Percentiles rank a stretch among this genome's conserved stretches.
These are phyloP conservation scores for Lasioglossum oenotherae DNA, from an alignment of 2,888 invertebrate genomes.

Conservation along the genomic window DNA sequence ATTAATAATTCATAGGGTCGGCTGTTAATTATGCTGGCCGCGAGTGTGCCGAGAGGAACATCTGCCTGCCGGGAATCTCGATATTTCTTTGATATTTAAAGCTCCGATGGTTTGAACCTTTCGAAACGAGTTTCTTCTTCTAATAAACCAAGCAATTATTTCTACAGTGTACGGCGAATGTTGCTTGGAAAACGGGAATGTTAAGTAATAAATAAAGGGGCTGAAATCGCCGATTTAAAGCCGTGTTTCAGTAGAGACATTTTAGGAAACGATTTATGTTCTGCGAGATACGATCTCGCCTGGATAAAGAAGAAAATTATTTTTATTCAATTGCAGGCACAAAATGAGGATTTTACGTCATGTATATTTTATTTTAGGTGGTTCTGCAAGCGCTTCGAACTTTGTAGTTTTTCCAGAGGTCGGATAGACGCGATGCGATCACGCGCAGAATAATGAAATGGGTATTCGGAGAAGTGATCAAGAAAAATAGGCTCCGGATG, in stretches of 20 bases:
- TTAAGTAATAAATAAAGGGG: not conserved
- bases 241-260: not conserved
- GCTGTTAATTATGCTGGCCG: conserved; percentile 40
- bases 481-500: conserved; percentile 45
- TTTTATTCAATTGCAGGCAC: not conserved
- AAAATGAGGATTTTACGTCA: not conserved
- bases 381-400: not conserved
- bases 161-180: not conserved
- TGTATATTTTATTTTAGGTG: not conserved
- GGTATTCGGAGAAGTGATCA: conserved; percentile 30
- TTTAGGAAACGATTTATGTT: not conserved
- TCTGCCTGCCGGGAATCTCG: not conserved
- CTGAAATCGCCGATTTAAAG: not conserved
- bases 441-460: conserved; percentile 23
- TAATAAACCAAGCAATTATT: not conserved
- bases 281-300: not conserved
- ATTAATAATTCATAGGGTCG: conserved; percentile 57
- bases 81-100: conserved; percentile 3
- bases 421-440: not conserved
- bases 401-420: not conserved
- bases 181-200: not conserved
- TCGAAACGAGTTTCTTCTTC: not conserved
- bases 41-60: conserved; percentile 28
- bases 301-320: not conserved
- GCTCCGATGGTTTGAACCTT: not conserved